phyloP scores from a whole-genome alignment of 1,140 invertebrate species.

The Bombus ignitus region DNA sequence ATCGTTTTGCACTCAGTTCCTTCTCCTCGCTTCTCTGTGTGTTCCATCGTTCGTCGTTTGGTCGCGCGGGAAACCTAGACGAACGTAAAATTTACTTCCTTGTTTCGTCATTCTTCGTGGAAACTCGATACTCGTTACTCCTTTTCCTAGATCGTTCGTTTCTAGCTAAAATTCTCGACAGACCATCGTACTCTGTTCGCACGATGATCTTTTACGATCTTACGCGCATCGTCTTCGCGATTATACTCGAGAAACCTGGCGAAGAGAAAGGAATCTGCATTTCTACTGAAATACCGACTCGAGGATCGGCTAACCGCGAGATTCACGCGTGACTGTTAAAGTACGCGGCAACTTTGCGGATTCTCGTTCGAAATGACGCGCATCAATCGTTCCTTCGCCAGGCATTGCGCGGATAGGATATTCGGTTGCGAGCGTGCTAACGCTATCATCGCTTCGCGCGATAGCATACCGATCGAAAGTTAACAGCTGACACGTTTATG shows the following conservation, averaged over 20 bases:
- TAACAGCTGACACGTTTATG: slow-evolving; percentile 72
- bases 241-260: neutral
- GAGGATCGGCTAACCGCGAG: neutral
- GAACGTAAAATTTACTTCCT: slow-evolving; percentile 14
- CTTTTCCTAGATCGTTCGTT: neutral
- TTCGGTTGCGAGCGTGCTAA: neutral
- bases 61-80: neutral
- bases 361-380: neutral
- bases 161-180: neutral
- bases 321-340: slow-evolving; percentile 22
- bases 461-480: slow-evolving; percentile 50
- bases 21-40: neutral
- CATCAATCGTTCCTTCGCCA: neutral
- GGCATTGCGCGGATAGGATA: too few relatives aligned
- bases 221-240: neutral
- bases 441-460: slow-evolving; percentile 9
- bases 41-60: neutral
- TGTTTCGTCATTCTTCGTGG: slow-evolving; percentile 1
- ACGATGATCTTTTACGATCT: slow-evolving; percentile 15
- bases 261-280: neutral
- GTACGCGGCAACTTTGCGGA: neutral
- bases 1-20: neutral
- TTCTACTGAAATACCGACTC: neutral
- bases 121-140: neutral
- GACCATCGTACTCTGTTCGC: neutral